Percentiles rank a stretch among this genome's conserved stretches.
phyloP scores from a whole-genome alignment of 2,888 invertebrate genomes.

The Mayetiola destructor region DNA sequence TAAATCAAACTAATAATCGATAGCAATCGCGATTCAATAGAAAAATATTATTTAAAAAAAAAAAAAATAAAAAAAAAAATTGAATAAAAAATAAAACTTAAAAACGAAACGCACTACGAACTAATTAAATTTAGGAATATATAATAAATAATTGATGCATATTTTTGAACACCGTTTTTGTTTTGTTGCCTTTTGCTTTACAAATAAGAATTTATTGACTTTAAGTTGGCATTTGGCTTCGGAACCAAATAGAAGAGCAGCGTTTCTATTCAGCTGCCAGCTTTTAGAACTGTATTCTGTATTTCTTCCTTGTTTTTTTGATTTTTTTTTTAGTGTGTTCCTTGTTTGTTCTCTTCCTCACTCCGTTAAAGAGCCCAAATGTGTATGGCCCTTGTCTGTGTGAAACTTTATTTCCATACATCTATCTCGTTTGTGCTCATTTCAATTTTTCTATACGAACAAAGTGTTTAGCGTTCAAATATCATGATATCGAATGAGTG shows the following conservation, averaged over 20 bases:
- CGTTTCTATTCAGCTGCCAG: conserved; percentile 11
- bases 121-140: conserved; percentile 8
- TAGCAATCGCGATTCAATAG: not conserved
- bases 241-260: too few relatives aligned
- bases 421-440: not conserved
- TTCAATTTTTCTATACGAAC: not conserved
- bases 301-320: too few relatives aligned
- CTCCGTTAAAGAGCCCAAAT: not conserved
- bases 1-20: conserved; percentile 1
- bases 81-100: too few relatives aligned
- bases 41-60: not conserved
- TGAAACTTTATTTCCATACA: not conserved
- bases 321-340: too few relatives aligned
- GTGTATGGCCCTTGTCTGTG: not conserved
- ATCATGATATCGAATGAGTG: too few relatives aligned
- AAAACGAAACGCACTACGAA: conserved; percentile 4
- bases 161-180: conserved; percentile 5
- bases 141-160: conserved; percentile 7
- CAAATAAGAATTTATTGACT: conserved; percentile 13
- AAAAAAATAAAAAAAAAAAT: too few relatives aligned
- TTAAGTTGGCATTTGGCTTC: conserved; percentile 11
- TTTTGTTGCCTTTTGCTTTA: conserved; percentile 8
- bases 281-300: conserved; percentile 5
- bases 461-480: too few relatives aligned
- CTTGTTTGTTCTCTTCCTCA: not conserved